A percentile compares a stretch with the other conserved stretches of the same genome.
Evolutionary conservation across 2,113 vertebrate genomes (phyloP).

Genomic region (Desmodus rotundus): DNA sequence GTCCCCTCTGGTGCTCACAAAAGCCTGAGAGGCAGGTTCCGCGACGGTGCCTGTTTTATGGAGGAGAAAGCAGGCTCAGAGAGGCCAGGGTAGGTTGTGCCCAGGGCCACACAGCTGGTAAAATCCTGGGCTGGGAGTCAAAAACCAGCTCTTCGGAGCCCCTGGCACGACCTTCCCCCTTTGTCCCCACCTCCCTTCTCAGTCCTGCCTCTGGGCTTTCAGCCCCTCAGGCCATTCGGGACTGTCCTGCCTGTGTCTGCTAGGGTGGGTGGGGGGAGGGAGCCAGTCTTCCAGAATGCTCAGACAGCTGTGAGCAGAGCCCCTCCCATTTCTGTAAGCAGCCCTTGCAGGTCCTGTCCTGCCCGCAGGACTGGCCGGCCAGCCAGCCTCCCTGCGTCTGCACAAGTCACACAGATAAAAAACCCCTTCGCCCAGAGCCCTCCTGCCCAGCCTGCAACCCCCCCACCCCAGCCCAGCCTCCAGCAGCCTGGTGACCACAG

Average conservation of each 20-base stretch:
- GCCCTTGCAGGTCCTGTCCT: not conserved
- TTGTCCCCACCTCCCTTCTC: not conserved
- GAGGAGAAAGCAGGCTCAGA: not conserved
- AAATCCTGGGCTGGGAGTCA: not conserved
- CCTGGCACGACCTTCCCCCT: not conserved
- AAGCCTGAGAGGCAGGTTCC: accelerated
- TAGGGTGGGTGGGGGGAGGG: no score
- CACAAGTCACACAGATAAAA: not conserved
- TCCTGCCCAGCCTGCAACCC: not conserved
- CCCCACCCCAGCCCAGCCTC: not conserved
- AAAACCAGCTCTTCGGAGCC: not conserved
- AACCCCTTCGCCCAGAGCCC: not conserved
- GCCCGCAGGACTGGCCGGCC: accelerated
- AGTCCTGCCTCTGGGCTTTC: not conserved
- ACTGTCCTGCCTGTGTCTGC: not conserved
- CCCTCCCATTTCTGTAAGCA: not conserved
- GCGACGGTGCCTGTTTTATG: accelerated
- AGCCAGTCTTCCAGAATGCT: not conserved
- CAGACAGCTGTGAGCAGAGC: not conserved
- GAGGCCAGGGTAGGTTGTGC: not conserved
- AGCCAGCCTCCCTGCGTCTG: not conserved
- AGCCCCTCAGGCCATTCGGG: not conserved
- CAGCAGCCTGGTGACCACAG: not conserved
- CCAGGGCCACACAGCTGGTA: not conserved
- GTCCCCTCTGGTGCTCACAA: not conserved